A percentile compares a stretch with the other conserved stretches of the same genome.
These are phyloP conservation scores for Scopus umbretta DNA, from an alignment of 2,113 vertebrate species.

Conservation along the genomic window DNA sequence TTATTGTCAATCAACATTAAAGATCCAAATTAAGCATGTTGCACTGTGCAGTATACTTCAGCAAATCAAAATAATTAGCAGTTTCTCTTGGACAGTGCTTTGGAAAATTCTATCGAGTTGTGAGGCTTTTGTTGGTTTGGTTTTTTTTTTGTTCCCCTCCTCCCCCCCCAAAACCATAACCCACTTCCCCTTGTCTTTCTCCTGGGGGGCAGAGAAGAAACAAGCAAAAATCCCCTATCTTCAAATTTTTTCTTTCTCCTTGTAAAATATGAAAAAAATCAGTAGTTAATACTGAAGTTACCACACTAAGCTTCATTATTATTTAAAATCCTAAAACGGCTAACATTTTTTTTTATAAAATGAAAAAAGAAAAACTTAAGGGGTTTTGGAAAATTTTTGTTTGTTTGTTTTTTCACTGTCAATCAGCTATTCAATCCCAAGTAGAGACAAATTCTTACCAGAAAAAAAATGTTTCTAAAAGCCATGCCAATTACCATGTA, in stretches of 20 bases:
- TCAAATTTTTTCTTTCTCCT: background rate
- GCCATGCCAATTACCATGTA: background rate
- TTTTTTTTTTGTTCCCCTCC: no score
- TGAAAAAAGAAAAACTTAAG: background rate
- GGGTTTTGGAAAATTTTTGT: background rate
- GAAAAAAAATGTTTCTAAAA: background rate
- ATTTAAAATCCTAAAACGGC: background rate
- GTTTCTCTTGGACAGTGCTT: background rate
- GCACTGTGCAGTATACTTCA: background rate
- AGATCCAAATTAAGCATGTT: background rate
- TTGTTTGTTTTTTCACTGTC: background rate
- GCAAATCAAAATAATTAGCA: background rate
- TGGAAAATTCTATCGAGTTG: background rate
- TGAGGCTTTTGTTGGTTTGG: background rate
- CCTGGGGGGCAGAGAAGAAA: background rate
- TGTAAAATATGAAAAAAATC: background rate
- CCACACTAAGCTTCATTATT: background rate
- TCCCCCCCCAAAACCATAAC: background rate
- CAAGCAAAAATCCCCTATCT: background rate
- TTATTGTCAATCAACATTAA: background rate
- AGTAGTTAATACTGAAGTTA: background rate
- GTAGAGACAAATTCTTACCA: background rate
- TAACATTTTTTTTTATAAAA: background rate
- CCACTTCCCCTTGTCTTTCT: background rate
- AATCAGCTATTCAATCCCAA: background rate